A percentile compares a stretch with the other conserved stretches of the same genome.
Conservation (phyloP, 2,888 invertebrate genomes). For the Hanleya hanleyi region DNA sequence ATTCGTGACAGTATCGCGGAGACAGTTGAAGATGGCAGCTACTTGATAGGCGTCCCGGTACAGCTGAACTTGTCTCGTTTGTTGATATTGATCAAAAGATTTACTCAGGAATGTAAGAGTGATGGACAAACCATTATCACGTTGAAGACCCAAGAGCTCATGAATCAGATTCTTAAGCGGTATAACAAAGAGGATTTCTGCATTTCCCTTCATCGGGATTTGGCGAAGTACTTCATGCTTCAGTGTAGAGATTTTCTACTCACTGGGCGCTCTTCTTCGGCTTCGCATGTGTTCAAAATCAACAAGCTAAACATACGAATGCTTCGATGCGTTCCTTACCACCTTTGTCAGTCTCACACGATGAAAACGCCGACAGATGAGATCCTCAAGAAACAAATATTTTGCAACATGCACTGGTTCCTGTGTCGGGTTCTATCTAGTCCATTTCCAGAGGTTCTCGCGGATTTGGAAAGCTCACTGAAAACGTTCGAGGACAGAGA, state of each 20-base stretch:
- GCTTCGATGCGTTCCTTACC: conserved; percentile 38
- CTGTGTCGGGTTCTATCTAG: not conserved
- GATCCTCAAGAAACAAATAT: not conserved
- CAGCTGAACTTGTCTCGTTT: conserved; percentile 34
- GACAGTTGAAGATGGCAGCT: conserved; percentile 32
- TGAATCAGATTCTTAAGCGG: conserved; percentile 20
- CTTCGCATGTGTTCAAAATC: conserved; percentile 24
- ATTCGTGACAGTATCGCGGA: conserved; percentile 32
- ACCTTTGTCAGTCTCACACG: conserved; percentile 32
- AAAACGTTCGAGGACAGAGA: conserved; percentile 32
- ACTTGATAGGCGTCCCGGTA: conserved; percentile 37
- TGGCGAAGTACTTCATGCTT: conserved; percentile 39
- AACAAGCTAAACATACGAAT: conserved; percentile 35
- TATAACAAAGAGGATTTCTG: conserved; percentile 30
- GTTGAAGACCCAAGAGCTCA: conserved; percentile 18
- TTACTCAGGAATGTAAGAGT: conserved; percentile 29
- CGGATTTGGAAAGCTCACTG: conserved; percentile 23
- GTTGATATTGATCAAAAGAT: conserved; percentile 22
- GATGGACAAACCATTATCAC: conserved; percentile 37
- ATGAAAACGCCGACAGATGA: not conserved
- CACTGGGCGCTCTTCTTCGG: conserved; percentile 36
- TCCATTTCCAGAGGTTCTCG: not conserved
- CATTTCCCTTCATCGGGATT: conserved; percentile 24
- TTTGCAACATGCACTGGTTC: not conserved
- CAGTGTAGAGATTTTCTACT: conserved; percentile 32